These are phyloP conservation scores for Xylophagus ater DNA, from an alignment of 2,888 invertebrate genomes.

Conservation along the genomic window DNA sequence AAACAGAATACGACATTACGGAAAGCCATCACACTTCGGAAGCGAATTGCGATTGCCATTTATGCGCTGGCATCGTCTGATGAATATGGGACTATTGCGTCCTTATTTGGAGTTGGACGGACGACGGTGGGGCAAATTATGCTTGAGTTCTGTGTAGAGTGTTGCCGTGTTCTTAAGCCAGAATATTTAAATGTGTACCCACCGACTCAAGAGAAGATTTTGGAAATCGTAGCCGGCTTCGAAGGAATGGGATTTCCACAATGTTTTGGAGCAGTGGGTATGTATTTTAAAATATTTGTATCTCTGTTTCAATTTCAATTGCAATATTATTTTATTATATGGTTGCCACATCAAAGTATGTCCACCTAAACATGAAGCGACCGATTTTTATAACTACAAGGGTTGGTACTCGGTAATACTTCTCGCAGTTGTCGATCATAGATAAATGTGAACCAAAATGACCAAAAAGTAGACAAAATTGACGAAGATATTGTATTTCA, in stretches of 20 bases:
- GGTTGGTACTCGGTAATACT: no score
- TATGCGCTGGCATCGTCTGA: not conserved
- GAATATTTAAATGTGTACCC: constrained; percentile 1
- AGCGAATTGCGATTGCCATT: constrained; percentile 2
- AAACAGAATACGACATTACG: not conserved
- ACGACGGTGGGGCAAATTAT: constrained; percentile 6
- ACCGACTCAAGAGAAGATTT: not conserved
- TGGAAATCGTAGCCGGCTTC: not conserved
- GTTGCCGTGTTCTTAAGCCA: not conserved
- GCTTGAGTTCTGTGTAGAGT: not conserved
- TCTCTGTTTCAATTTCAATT: no score
- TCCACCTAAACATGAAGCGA: constrained; percentile 5
- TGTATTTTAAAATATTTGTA: no score
- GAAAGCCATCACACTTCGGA: not conserved
- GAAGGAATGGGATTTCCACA: not conserved
- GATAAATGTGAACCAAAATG: no score
- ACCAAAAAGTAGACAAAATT: no score
- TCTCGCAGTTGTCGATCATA: no score
- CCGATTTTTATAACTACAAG: constrained; percentile 10
- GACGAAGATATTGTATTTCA: no score
- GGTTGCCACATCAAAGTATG: constrained; percentile 10
- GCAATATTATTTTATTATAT: no score
- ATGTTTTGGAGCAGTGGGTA: not conserved
- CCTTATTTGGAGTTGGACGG: constrained; percentile 5
- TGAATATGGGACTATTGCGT: constrained; percentile 4